Evolutionary conservation across 92 coral and sea anemone species (phyloP), one percentile per base, ranked within the genome.

Genomic region (Virgularia gustaviana): DNA sequence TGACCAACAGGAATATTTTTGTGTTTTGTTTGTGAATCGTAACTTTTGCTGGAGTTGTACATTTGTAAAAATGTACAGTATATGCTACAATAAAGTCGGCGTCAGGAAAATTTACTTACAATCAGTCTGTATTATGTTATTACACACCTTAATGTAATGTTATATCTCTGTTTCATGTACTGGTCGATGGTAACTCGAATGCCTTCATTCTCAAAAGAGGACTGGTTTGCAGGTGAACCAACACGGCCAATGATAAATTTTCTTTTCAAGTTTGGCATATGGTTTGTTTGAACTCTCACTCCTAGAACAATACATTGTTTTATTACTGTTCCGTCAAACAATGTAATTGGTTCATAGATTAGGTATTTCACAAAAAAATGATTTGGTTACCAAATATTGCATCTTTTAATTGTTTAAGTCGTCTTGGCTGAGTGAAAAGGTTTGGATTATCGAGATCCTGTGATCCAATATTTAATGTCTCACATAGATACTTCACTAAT

Each of bases 161-260:
- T 12, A 77, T 92, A 92, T 36, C 65, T 78, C 8, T 89, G 86
- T 24, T 57, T 45, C 73, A 92, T 89, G 71, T 92, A 92, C 47
- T 71, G 28, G 39, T 85, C 83, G 2, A 92, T 92, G 19, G 96
- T 83, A 2, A 76, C 67, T 15, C 53, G 56, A 8, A 78, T 85
- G 4, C 86, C 88, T 36, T 80, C 71, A 1, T 81, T 47, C 0
- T 42, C 39, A 57, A 92, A 92, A 19, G 56, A 25, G 4, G 70
- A 60, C 9, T 55, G 65, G 4, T 83, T 83, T 6, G 87, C 80
- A 18, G 98, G 73, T 22, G 33, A 35, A 16, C 27, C 36, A 81
- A 85, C 30, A 81, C 61, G 33, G 31, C 86, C 91, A 53, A 70
- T 76, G 9, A 92, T 85, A 1, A 84, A 84, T 76, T 88, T 92